A percentile compares a stretch with the other conserved stretches of the same genome.
phyloP scores from a whole-genome alignment of 2,888 invertebrate genomes.

The Oligia strigilis region DNA sequence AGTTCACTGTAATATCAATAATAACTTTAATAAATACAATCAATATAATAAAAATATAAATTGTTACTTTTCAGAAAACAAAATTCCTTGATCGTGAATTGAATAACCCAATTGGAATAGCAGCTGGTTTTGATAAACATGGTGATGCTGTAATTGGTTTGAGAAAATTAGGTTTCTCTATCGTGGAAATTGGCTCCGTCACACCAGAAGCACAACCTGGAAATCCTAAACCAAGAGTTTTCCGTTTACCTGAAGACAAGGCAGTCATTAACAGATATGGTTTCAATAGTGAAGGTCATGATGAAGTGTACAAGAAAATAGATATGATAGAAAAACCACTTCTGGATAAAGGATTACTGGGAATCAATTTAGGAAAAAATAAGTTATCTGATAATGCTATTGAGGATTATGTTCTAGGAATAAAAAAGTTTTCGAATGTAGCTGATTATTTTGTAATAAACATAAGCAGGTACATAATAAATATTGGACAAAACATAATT shows the following conservation, averaged over 20 bases:
- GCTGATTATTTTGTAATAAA: slow-evolving; percentile 99
- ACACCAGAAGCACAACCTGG: slow-evolving; percentile 98
- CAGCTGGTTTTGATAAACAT: slow-evolving; percentile 99
- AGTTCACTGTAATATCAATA: slow-evolving; percentile 57
- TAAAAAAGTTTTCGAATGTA: slow-evolving; percentile 94
- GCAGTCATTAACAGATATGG: slow-evolving; percentile 97
- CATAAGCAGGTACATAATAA: slow-evolving; percentile 93
- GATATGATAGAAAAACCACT: slow-evolving; percentile 88
- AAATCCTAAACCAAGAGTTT: slow-evolving; percentile 98
- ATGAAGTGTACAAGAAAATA: slow-evolving; percentile 93
- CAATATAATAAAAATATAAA: neutral
- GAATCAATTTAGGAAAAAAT: slow-evolving; percentile 99
- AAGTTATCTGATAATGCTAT: slow-evolving; percentile 94
- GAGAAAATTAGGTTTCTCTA: slow-evolving; percentile 96
- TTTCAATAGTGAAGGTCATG: slow-evolving; percentile 98
- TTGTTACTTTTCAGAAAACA: slow-evolving; percentile 89
- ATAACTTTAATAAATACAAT: neutral
- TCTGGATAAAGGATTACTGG: slow-evolving; percentile 92
- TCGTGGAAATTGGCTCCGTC: slow-evolving; percentile 98
- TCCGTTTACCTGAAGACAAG: slow-evolving; percentile 95
- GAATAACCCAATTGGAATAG: slow-evolving; percentile 98
- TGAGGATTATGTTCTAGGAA: slow-evolving; percentile 96
- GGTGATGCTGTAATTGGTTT: slow-evolving; percentile 97
- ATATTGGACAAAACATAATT: neutral
- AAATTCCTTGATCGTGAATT: slow-evolving; percentile 93